Conservation (phyloP, 2,113 vertebrate genomes). For the Onychorhynchus coronatus region DNA sequence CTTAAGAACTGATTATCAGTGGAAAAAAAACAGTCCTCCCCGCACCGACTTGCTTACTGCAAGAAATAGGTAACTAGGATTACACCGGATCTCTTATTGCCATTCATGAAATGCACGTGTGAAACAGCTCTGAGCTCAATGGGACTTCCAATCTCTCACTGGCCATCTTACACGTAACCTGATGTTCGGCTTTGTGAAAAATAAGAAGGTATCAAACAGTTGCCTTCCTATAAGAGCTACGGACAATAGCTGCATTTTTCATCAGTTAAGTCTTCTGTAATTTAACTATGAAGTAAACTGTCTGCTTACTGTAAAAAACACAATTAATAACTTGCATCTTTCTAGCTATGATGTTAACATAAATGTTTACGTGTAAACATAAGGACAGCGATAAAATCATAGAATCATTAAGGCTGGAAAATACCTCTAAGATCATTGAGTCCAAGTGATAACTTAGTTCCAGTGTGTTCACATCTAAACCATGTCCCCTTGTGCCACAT, state of each 20-base stretch:
- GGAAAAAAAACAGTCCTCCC: background rate
- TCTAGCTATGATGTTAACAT: rapidly evolving
- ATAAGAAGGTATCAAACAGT: background rate
- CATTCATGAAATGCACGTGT: background rate
- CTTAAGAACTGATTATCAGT: background rate
- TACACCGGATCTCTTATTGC: background rate
- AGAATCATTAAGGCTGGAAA: background rate
- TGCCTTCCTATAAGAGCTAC: background rate
- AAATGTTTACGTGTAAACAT: background rate
- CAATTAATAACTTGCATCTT: background rate
- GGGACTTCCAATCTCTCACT: background rate
- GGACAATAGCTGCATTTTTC: background rate
- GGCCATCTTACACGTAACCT: background rate
- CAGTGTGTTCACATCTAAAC: background rate
- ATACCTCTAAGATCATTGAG: background rate
- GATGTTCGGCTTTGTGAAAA: background rate
- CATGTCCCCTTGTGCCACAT: background rate
- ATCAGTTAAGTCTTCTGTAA: background rate
- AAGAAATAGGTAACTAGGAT: background rate
- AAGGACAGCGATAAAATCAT: background rate
- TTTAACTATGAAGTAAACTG: background rate
- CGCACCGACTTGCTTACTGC: rapidly evolving
- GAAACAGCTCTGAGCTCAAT: background rate
- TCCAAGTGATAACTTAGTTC: background rate
- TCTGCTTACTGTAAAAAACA: background rate